These are phyloP conservation scores for Trachurus trachurus DNA, from an alignment of 2,797 vertebrate genomes.

Conservation along the genomic window DNA sequence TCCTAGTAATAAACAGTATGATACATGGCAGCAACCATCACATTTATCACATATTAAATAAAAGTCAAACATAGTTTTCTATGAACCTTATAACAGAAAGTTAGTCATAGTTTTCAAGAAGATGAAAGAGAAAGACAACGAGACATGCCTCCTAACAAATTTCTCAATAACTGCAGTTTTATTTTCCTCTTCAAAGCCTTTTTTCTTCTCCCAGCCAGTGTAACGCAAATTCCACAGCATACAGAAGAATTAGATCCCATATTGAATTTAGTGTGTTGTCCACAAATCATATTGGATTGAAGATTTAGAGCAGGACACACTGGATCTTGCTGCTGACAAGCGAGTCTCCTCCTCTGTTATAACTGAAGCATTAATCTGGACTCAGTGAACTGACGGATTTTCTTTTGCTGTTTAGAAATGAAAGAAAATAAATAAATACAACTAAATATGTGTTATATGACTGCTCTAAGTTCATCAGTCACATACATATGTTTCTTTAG, in stretches of 20 bases:
- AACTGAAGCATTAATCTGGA: slow-evolving; percentile 22
- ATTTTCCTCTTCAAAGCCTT: slow-evolving; percentile 20
- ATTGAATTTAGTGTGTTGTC: slow-evolving; percentile 23
- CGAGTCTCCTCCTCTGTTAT: slow-evolving; percentile 20
- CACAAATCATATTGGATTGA: slow-evolving; percentile 34
- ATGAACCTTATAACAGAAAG: not conserved
- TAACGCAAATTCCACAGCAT: slow-evolving; percentile 15
- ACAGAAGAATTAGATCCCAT: slow-evolving; percentile 18
- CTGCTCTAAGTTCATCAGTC: no score
- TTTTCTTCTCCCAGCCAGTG: not conserved
- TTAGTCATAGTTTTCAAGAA: not conserved
- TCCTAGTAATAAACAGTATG: not conserved
- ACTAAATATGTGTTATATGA: no score
- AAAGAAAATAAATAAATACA: not conserved
- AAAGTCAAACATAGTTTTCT: slow-evolving; percentile 15
- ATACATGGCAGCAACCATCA: not conserved
- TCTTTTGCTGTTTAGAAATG: not conserved
- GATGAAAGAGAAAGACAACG: slow-evolving; percentile 16
- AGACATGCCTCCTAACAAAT: slow-evolving; percentile 12
- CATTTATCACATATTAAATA: slow-evolving; percentile 9
- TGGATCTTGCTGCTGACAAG: not conserved
- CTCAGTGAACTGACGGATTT: slow-evolving; percentile 3
- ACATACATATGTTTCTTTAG: no score
- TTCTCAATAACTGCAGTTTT: slow-evolving; percentile 14
- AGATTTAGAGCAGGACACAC: slow-evolving; percentile 24